Evolutionary conservation across 1,140 invertebrate species (phyloP).

Genomic region (Cylas formicarius): DNA sequence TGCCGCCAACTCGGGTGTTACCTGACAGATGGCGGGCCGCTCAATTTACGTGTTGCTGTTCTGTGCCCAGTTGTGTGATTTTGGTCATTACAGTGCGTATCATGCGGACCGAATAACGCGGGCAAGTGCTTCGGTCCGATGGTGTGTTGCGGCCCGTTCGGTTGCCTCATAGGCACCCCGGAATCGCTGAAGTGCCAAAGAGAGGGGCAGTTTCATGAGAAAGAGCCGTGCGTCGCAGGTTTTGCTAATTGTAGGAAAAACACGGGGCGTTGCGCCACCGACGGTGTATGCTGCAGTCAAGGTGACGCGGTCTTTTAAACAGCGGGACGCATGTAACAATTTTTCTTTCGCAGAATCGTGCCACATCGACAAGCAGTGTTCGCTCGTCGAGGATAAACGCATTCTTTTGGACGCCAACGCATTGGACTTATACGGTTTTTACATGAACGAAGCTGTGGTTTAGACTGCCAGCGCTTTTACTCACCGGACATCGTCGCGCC

Average conservation of each 20-base stretch:
- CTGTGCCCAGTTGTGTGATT: constrained; percentile 2
- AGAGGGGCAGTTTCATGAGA: constrained; percentile 38
- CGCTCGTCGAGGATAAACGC: constrained; percentile 23
- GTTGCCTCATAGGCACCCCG: constrained; percentile 45
- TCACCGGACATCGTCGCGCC: too few species aligned
- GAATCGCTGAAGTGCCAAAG: constrained; percentile 45
- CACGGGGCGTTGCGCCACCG: constrained; percentile 46
- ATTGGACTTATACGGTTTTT: too few species aligned
- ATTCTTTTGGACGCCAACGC: too few species aligned
- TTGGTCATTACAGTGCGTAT: constrained; percentile 41
- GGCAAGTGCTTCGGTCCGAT: constrained; percentile 49
- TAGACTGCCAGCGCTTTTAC: too few species aligned
- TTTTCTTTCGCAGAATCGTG: constrained; percentile 41
- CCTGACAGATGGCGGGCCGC: too few species aligned
- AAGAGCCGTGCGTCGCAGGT: constrained; percentile 47
- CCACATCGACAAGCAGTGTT: constrained; percentile 40
- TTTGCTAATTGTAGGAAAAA: constrained; percentile 46
- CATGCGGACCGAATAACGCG: constrained; percentile 43
- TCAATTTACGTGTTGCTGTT: background rate
- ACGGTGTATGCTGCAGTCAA: constrained; percentile 49
- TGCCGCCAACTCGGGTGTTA: background rate
- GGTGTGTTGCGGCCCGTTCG: constrained; percentile 49
- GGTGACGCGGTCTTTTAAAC: too few species aligned
- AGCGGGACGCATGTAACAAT: background rate
- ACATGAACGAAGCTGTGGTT: too few species aligned